Conservation (phyloP, 2,797 vertebrate genomes). For the Megaceryle alcyon region DNA sequence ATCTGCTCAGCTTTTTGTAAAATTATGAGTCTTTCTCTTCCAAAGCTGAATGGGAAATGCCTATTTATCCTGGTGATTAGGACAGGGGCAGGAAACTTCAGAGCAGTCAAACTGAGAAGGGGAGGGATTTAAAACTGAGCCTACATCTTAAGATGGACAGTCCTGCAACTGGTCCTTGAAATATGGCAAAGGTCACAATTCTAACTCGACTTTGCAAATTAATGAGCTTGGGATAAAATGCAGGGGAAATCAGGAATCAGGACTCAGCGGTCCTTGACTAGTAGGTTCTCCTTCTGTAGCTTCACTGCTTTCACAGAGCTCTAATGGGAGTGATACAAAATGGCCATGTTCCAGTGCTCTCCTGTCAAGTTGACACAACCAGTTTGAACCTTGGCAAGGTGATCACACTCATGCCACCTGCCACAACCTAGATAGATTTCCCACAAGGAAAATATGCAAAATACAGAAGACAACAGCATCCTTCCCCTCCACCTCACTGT, state of each 20-base stretch:
- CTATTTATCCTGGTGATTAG: background rate
- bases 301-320: background rate
- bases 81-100: background rate
- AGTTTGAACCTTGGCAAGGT: background rate
- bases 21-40: background rate
- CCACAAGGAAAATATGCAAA: background rate
- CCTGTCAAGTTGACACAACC: background rate
- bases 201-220: background rate
- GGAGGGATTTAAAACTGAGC: background rate
- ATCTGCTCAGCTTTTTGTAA: background rate
- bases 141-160: background rate
- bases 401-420: background rate
- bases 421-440: background rate
- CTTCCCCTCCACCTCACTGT: background rate
- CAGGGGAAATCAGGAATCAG: background rate
- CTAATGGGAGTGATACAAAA: background rate
- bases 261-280: background rate
- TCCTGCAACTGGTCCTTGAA: background rate
- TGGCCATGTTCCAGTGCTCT: background rate
- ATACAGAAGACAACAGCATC: background rate
- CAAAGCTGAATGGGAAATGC: background rate
- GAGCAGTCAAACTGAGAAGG: accelerated
- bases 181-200: background rate
- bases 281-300: background rate
- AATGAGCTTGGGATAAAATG: background rate